phyloP scores from a whole-genome alignment of 37 sponge, comb jelly and placozoan species.

The Agelas oroides region DNA sequence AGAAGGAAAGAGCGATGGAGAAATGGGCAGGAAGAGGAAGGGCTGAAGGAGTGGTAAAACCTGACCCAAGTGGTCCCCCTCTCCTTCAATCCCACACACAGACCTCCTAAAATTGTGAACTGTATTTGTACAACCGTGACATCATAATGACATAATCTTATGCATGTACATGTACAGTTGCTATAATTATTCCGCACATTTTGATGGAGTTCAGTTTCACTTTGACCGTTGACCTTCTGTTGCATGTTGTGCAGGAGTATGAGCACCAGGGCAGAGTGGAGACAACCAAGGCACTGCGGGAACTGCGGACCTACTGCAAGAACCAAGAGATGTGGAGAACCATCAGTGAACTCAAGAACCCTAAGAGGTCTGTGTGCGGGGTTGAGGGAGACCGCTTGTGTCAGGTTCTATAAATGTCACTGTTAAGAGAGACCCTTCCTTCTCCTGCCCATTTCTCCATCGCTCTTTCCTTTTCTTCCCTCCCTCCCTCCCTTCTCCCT shows the following conservation, averaged over 20 bases:
- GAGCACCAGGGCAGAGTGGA: slow-evolving; percentile 72
- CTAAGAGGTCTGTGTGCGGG: slow-evolving; percentile 55
- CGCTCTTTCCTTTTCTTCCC: neutral
- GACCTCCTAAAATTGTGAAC: too few species aligned
- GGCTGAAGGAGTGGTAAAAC: neutral
- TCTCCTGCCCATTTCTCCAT: neutral
- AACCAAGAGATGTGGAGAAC: neutral
- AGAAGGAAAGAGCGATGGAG: neutral
- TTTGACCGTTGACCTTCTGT: too few species aligned
- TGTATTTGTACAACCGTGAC: too few species aligned
- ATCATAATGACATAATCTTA: too few species aligned
- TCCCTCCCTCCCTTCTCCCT: too few species aligned
- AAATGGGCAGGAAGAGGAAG: neutral
- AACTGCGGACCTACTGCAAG: slow-evolving; percentile 56
- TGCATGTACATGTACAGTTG: neutral
- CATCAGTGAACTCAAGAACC: slow-evolving; percentile 28
- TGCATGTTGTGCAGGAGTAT: slow-evolving; percentile 63
- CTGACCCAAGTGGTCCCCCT: too few species aligned
- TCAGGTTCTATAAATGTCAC: too few species aligned
- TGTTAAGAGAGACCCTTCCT: too few species aligned
- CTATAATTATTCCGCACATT: neutral
- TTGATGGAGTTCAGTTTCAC: neutral
- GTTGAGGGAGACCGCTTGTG: too few species aligned
- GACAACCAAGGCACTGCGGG: slow-evolving; percentile 71
- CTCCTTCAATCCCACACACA: too few species aligned